Evolutionary conservation across 2,113 vertebrate genomes (phyloP).

Genomic region (Motacilla tschutschensis): DNA sequence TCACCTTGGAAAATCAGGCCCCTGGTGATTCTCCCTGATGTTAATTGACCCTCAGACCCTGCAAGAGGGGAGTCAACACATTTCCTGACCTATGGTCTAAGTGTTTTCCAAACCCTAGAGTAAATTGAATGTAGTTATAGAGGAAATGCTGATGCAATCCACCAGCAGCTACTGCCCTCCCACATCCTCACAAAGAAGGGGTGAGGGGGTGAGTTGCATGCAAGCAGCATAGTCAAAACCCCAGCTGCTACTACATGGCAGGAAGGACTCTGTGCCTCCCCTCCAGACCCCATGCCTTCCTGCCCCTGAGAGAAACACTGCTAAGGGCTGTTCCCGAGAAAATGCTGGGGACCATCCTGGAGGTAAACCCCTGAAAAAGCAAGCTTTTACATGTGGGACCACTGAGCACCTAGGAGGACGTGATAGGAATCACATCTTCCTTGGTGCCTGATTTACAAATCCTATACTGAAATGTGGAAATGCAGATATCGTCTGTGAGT

Average conservation of each 20-base stretch:
- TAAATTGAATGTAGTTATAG: not conserved
- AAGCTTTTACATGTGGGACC: not conserved
- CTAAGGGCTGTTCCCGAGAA: not conserved
- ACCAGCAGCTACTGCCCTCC: not conserved
- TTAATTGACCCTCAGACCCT: not conserved
- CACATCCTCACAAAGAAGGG: not conserved
- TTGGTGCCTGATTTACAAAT: not conserved
- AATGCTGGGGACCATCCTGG: not conserved
- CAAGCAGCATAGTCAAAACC: not conserved
- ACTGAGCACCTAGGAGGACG: not conserved
- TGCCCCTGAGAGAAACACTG: not conserved
- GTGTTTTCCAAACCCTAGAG: not conserved
- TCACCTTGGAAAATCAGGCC: slow-evolving; percentile 13
- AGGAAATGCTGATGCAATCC: slow-evolving; percentile 28
- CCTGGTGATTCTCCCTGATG: not conserved
- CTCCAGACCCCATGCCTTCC: not conserved
- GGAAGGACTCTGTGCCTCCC: not conserved
- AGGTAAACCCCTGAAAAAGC: not conserved
- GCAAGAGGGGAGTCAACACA: not conserved
- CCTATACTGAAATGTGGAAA: not conserved
- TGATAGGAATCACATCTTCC: not conserved
- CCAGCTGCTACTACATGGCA: not conserved
- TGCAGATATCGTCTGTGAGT: not conserved
- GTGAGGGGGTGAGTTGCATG: not conserved
- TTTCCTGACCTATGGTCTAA: slow-evolving; percentile 24